Evolutionary conservation across 2,888 invertebrate species (phyloP), one percentile per base, ranked within the genome.

Genomic region (Chesias legatella): DNA sequence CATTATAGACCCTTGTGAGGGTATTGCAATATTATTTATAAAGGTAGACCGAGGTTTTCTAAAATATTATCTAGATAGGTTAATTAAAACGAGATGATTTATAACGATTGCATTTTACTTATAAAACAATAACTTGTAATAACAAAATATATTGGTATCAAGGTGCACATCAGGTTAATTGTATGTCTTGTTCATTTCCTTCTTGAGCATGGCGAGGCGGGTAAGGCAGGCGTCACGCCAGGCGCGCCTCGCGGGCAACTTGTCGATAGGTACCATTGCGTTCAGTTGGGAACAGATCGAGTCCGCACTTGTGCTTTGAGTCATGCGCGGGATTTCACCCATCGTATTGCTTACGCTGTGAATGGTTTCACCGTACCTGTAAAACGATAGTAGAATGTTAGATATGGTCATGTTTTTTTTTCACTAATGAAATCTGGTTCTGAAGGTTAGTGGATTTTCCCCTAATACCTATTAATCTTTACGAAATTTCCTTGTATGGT

Each of bases 211-310:
- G 11, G 96, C 92, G 7, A 97, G 85, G 43, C 94, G 92, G 0
- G 95, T 95, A 10, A 97, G 89, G 51, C 95, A 94, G 21, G 92
- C 90, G 67, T 97, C 97, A 10, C 97, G 90, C 94, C 96, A 97
- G 0, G 90, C 91, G 13, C 96, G 90, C 48, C 95, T 83, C 43
- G 94, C 92, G 36, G 89, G 91, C 35, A 97, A 78, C 57, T 93
- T 90, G 11, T 95, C 92, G 20, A 95, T 50, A 0, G 97, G 95
- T 13, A 94, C 92, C 78, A 92, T 91, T 6, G 88, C 84, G 60
- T 94, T 92, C 31, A 97, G 75, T 65, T 96, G 94, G 17, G 92
- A 81, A 51, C 93, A 91, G 37, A 97, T 91, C 10, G 91, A 86
- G 0, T 89, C 86, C 0, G 92, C 93, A 29, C 89, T 88, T 9